phyloP scores from a whole-genome alignment of 2,113 vertebrate species.

The Eclectus roratus region DNA sequence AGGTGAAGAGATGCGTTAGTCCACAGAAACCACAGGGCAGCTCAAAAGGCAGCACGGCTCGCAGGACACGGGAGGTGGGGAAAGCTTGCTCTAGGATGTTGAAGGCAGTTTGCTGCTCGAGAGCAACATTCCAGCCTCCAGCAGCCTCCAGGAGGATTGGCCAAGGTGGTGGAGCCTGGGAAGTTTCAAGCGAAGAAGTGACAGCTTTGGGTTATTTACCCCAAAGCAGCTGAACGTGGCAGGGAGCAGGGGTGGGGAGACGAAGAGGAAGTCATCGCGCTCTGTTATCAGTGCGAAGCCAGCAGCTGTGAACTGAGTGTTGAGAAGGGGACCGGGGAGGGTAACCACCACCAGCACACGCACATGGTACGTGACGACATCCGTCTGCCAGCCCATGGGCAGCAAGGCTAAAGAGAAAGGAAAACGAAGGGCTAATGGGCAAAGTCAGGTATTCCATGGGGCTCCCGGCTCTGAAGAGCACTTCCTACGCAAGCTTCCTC shows the following conservation, averaged over 20 bases:
- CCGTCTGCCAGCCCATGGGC: background rate
- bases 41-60: slow-evolving; percentile 52
- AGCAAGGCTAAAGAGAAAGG: background rate
- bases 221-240: background rate
- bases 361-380: background rate
- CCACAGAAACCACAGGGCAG: slow-evolving; percentile 65
- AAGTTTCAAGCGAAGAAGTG: background rate
- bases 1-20: slow-evolving; percentile 65
- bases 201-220: background rate
- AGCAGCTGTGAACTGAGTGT: slow-evolving; percentile 3
- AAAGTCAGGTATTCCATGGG: rapidly evolving
- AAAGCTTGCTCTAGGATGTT: background rate
- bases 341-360: background rate
- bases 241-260: slow-evolving; percentile 23
- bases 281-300: slow-evolving; percentile 28
- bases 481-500: background rate
- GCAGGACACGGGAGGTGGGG: slow-evolving; percentile 7
- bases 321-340: background rate
- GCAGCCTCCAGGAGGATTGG: slow-evolving; percentile 48
- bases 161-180: slow-evolving; percentile 6
- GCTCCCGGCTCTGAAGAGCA: background rate
- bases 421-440: background rate
- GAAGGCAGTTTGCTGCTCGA: slow-evolving; percentile 42
- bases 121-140: slow-evolving; percentile 66
- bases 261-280: slow-evolving; percentile 50